These are phyloP conservation scores for Eueremaeus valkanovi DNA, from an alignment of 2,888 invertebrate species.

Conservation along the genomic window DNA sequence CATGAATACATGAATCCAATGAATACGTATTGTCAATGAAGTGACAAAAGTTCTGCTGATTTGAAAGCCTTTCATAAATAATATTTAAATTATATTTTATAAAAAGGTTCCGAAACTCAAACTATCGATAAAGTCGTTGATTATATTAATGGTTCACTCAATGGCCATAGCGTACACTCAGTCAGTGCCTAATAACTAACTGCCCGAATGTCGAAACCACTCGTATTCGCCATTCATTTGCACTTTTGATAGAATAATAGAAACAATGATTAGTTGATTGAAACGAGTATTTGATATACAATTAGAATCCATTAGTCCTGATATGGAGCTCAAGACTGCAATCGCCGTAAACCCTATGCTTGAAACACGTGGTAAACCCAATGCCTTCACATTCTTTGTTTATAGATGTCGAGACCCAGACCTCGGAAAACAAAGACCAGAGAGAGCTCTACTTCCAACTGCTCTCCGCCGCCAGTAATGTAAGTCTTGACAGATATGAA, in stretches of 20 bases:
- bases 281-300: not conserved
- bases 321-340: constrained; percentile 17
- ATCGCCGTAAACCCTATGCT: constrained; percentile 10
- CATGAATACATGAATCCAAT: too few relatives aligned
- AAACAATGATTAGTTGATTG: not conserved
- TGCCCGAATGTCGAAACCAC: not conserved
- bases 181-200: too few relatives aligned
- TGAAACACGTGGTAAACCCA: not conserved
- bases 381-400: constrained; percentile 38
- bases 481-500: too few relatives aligned
- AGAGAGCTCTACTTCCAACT: constrained; percentile 61
- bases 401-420: constrained; percentile 68
- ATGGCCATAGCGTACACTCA: not conserved
- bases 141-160: not conserved
- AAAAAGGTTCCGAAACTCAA: constrained; percentile 5
- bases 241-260: not conserved
- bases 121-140: not conserved
- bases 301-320: constrained; percentile 36
- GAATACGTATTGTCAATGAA: not conserved
- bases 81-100: not conserved
- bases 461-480: constrained; percentile 49
- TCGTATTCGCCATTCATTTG: not conserved
- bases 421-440: constrained; percentile 65
- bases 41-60: constrained; percentile 21
- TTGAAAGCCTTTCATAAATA: not conserved